Conservation (phyloP, 2,113 vertebrate genomes). For the Nibea coibor region DNA sequence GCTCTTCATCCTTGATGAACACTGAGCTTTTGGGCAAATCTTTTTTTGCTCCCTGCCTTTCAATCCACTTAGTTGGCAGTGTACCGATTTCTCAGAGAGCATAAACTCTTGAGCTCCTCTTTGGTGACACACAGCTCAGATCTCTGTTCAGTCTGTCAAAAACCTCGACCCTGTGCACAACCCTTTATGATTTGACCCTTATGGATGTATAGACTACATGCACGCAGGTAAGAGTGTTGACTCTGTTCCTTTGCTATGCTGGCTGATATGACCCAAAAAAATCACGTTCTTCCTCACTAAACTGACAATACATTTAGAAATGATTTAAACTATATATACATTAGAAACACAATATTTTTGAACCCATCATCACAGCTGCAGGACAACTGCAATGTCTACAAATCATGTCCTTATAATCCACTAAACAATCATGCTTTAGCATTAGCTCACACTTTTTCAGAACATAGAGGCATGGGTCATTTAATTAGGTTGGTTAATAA, state of each 20-base stretch:
- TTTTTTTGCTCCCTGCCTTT: not conserved
- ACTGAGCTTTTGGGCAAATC: not conserved
- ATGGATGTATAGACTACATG: slow-evolving; percentile 4
- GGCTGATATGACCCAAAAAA: not conserved
- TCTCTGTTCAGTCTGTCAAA: not conserved
- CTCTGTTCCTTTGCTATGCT: not conserved
- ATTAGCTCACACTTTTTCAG: not conserved
- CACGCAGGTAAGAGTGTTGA: slow-evolving; percentile 7
- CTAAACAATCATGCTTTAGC: not conserved
- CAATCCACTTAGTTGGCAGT: not conserved
- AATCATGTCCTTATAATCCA: not conserved
- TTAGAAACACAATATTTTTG: not conserved
- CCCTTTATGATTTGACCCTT: not conserved
- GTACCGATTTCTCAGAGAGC: slow-evolving; percentile 2
- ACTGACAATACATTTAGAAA: not conserved
- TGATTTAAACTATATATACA: not conserved
- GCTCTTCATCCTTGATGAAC: not conserved
- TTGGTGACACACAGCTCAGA: not conserved
- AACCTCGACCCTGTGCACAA: slow-evolving; percentile 9
- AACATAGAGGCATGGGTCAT: not conserved
- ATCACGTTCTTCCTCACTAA: not conserved
- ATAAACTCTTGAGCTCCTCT: not conserved
- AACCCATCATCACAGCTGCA: not conserved
- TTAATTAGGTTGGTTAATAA: not conserved
- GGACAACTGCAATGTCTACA: not conserved